Evolutionary conservation across 1,140 invertebrate species (phyloP).

Genomic region (Nephotettix cincticeps): DNA sequence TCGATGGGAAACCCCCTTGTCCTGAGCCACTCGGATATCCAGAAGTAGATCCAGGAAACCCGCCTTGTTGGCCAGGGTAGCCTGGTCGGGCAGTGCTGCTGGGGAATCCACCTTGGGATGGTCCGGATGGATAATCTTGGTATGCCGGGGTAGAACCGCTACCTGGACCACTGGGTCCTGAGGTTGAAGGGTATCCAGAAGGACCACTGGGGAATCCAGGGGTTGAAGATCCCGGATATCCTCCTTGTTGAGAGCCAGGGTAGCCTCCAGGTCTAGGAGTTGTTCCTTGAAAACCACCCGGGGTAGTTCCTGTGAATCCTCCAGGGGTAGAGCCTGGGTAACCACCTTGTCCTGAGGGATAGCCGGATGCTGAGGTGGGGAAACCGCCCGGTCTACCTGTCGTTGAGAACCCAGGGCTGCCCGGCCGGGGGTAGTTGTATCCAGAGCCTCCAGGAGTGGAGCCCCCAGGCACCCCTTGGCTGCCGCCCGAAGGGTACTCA

Average conservation of each 20-base stretch:
- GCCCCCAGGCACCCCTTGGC: too few species aligned
- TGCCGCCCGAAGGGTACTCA: conserved; percentile 20
- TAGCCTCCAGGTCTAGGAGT: background rate
- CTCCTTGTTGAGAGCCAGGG: background rate
- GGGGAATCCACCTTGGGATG: conserved; percentile 4
- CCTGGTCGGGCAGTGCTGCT: conserved; percentile 10
- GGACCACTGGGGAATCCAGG: conserved; percentile 17
- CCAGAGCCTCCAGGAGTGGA: conserved; percentile 21
- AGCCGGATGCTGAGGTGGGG: conserved; percentile 6
- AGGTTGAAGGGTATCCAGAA: background rate
- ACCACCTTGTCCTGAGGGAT: background rate
- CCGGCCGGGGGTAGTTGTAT: conserved; percentile 25
- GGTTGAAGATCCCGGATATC: conserved; percentile 20
- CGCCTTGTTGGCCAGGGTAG: conserved; percentile 33
- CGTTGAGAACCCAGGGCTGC: conserved; percentile 33
- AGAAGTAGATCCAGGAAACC: conserved; percentile 31
- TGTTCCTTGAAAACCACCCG: background rate
- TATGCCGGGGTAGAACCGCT: background rate
- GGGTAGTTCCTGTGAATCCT: conserved; percentile 10
- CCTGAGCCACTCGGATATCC: conserved; percentile 24
- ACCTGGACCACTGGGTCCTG: background rate
- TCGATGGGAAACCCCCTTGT: conserved; percentile 36
- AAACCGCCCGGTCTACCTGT: conserved; percentile 26
- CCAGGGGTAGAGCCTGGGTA: background rate
- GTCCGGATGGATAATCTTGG: conserved; percentile 4